Evolutionary conservation across 2,888 invertebrate species (phyloP).

Genomic region (Itoplectis maculator): DNA sequence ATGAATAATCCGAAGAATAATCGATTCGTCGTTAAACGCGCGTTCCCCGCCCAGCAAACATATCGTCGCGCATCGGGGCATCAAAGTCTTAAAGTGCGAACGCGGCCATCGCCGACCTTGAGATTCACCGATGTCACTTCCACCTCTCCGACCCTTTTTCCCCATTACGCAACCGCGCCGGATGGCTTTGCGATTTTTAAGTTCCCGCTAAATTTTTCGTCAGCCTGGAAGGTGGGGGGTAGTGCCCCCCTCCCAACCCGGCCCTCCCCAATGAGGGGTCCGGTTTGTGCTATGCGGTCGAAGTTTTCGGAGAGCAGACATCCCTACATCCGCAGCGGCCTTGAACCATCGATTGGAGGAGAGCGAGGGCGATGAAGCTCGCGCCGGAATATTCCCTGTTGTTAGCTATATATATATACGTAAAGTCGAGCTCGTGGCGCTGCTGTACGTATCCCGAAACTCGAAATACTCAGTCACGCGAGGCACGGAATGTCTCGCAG

Average conservation of each 20-base stretch:
- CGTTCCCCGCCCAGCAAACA: constrained; percentile 25
- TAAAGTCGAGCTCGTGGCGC: constrained; percentile 3
- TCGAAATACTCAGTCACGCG: constrained; percentile 72
- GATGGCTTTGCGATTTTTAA: constrained; percentile 28
- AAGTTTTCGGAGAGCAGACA: constrained; percentile 52
- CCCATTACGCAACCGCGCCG: not conserved
- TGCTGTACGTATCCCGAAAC: constrained; percentile 41
- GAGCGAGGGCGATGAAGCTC: constrained; percentile 40
- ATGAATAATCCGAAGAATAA: constrained; percentile 61
- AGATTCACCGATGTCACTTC: constrained; percentile 23
- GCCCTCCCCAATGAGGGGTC: too few relatives aligned
- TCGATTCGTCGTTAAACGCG: constrained; percentile 38
- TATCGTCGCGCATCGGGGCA: not conserved
- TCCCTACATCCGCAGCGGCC: constrained; percentile 74
- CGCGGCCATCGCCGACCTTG: constrained; percentile 44
- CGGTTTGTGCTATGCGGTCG: constrained; percentile 53
- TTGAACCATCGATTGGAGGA: constrained; percentile 74
- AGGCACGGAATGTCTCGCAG: constrained; percentile 65
- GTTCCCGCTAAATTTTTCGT: constrained; percentile 21
- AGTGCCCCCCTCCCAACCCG: too few relatives aligned
- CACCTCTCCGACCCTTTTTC: not conserved
- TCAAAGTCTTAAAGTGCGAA: constrained; percentile 2
- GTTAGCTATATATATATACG: too few relatives aligned
- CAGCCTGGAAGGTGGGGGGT: too few relatives aligned
- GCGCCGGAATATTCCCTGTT: constrained; percentile 35